phyloP scores from a whole-genome alignment of 2,797 vertebrate genomes.

The Esox lucius region DNA sequence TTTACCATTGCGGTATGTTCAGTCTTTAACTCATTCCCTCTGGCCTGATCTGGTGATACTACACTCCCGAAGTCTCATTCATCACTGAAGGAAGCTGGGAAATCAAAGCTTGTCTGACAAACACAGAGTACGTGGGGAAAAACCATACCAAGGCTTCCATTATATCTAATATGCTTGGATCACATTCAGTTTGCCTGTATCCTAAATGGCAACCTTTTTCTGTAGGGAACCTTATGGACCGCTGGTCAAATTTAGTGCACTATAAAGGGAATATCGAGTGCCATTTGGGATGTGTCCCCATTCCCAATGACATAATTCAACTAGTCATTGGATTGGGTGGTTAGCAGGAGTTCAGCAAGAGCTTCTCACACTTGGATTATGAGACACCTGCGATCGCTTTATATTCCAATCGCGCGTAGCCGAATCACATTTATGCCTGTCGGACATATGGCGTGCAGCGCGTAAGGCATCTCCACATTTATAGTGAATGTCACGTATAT shows the following conservation, averaged over 20 bases:
- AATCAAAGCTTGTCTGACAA: background rate
- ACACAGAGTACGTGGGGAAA: background rate
- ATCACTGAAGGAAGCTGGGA: background rate
- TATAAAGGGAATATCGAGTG: background rate
- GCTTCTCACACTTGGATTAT: background rate
- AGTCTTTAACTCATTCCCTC: background rate
- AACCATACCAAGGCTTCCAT: background rate
- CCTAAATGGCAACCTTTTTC: background rate
- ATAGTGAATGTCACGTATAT: constrained; percentile 36
- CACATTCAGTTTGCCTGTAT: background rate
- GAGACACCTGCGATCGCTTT: too few relatives aligned
- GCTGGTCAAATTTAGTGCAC: background rate
- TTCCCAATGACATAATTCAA: background rate
- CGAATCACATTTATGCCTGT: background rate
- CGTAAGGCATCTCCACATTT: constrained; percentile 37
- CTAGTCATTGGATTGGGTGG: background rate
- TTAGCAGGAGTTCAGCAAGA: background rate
- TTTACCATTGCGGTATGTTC: background rate
- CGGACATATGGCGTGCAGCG: background rate
- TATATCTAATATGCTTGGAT: background rate
- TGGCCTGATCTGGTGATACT: background rate
- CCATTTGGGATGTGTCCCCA: background rate
- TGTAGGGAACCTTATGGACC: background rate
- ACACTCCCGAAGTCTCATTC: background rate
- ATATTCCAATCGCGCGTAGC: background rate